phyloP scores from a whole-genome alignment of 2,113 vertebrate genomes.

The Hemibates koningsi region DNA sequence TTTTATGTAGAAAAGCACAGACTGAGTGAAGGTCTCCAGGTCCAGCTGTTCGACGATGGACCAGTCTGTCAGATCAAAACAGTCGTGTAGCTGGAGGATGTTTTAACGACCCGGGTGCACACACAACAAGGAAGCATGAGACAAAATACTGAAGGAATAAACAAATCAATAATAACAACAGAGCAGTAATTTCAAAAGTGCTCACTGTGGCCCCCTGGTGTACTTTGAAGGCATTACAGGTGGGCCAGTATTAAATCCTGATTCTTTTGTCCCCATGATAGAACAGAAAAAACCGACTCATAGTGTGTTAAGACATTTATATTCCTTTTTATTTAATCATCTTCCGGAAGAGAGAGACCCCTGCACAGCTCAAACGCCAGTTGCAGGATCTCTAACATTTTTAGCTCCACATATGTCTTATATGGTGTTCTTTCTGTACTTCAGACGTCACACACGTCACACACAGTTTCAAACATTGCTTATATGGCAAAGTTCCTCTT shows the following conservation, averaged over 20 bases:
- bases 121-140: neutral
- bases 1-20: neutral
- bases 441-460: too few species aligned
- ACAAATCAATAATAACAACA: neutral
- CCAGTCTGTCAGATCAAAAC: neutral
- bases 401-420: too few species aligned
- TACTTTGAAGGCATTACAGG: neutral
- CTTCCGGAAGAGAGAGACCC: too few species aligned
- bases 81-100: neutral
- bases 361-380: too few species aligned
- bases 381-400: too few species aligned
- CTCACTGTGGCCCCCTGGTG: neutral
- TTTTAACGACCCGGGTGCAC: rapidly evolving
- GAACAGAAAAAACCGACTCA: too few species aligned
- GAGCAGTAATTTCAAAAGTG: neutral
- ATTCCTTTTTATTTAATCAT: too few species aligned
- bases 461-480: too few species aligned
- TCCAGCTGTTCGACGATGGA: neutral
- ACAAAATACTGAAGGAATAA: neutral
- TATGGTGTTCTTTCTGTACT: too few species aligned
- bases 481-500: too few species aligned
- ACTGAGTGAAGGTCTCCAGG: neutral
- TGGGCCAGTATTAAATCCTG: neutral
- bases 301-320: too few species aligned
- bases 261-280: too few species aligned